These are phyloP conservation scores for Ceriagrion tenellum DNA, from an alignment of 2,888 invertebrate genomes.

Conservation along the genomic window DNA sequence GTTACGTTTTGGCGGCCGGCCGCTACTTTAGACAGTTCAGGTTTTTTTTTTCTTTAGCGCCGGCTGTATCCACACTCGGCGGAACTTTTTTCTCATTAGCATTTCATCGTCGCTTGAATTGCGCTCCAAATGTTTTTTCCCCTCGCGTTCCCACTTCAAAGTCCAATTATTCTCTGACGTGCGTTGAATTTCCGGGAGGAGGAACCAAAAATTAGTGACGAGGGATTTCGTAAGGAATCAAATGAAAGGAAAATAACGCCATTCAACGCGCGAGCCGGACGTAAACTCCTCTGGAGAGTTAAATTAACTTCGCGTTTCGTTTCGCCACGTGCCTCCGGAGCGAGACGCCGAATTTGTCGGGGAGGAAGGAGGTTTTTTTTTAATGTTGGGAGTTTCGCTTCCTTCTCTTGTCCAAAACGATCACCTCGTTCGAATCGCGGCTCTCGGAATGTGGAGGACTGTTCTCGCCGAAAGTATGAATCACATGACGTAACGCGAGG, in stretches of 20 bases:
- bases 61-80: not conserved
- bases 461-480: too few relatives aligned
- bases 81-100: not conserved
- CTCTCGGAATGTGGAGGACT: not conserved
- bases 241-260: too few relatives aligned
- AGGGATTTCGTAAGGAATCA: constrained; percentile 1
- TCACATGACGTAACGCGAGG: too few relatives aligned
- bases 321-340: not conserved
- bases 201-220: not conserved
- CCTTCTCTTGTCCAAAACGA: too few relatives aligned
- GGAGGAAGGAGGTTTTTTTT: not conserved
- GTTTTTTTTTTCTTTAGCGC: not conserved
- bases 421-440: not conserved
- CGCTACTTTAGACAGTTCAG: not conserved
- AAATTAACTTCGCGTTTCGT: not conserved
- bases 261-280: not conserved
- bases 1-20: not conserved
- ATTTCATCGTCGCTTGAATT: not conserved
- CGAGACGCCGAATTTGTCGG: not conserved
- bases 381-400: not conserved
- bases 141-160: not conserved
- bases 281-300: not conserved
- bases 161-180: not conserved
- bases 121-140: not conserved
- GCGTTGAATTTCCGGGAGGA: not conserved